Evolutionary conservation across 2,888 invertebrate genomes (phyloP), one percentile per base, ranked within the genome.

Genomic region (Sceliomorpha sp.): DNA sequence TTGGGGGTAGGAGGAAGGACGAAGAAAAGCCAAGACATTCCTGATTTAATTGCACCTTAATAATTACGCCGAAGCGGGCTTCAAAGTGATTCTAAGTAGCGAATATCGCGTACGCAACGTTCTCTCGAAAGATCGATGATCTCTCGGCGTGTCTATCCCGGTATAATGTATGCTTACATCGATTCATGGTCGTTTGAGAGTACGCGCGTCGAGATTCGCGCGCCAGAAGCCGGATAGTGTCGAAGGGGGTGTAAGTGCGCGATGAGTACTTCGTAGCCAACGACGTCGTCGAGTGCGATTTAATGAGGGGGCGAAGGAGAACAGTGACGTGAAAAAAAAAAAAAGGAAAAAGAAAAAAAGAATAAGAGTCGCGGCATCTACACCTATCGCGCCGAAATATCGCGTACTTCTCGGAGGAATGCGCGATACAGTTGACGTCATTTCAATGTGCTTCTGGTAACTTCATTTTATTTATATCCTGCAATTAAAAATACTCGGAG

Each of bases 251-350:
- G 50, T 58, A 63, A 71, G 70, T 71, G 58, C 34, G 50, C 63
- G 67, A 64, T 63, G 58, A 71, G 71, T 64, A 67, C 63, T 68
- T 60, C 59, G 63, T 55, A 48, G 58, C 59, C 42, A 71, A 50
- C 50, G 39, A 44, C 36, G 39, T n/a, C 47, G 45, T 67, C 40
- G 53, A 71, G 71, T 63, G 59, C 67, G 56, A 68, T 68, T 68
- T 71, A 71, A 71, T 68, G 71, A 71, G 37, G 71, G 51, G 56
- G 36, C 40, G 34, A 14, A 53, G 34, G 6, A 15, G 47, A 45
- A 40, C 14, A 39, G 37, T 40, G 37, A 55, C 10, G 47, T 36
- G 12, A 36, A 42, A 26, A 12, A 53, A 29, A 50, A 51, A 50
- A 56, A 44, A 24, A 20, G 34, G 32, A 34, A 47, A 29, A 50